These are phyloP conservation scores for Hypomecis punctinalis DNA, from an alignment of 2,888 invertebrate genomes.

Conservation along the genomic window DNA sequence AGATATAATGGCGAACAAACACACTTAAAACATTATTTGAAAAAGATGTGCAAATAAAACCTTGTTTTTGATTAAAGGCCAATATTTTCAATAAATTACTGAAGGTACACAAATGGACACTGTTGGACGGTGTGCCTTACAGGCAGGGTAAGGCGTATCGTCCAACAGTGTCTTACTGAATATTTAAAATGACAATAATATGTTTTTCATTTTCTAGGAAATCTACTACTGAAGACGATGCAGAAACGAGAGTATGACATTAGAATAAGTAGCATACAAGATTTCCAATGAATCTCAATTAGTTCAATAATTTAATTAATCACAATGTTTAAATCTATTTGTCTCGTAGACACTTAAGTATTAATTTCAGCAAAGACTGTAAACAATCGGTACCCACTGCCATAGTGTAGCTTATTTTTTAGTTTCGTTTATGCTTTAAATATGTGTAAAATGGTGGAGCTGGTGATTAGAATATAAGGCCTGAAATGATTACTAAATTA, in stretches of 20 bases:
- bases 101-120: no score
- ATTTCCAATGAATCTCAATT: constrained; percentile 84
- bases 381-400: constrained; percentile 77
- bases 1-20: no score
- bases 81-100: no score
- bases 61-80: no score
- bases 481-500: neutral
- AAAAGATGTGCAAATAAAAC: no score
- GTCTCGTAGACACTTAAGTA: constrained; percentile 43
- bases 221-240: constrained; percentile 85
- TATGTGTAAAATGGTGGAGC: constrained; percentile 46
- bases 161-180: no score
- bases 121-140: no score
- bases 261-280: constrained; percentile 69
- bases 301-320: constrained; percentile 65
- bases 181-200: no score
- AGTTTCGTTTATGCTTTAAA: constrained; percentile 64
- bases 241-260: constrained; percentile 79
- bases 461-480: neutral
- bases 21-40: no score
- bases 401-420: constrained; percentile 69
- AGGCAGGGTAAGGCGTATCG: no score
- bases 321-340: constrained; percentile 47
- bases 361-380: constrained; percentile 77
- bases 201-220: constrained; percentile 65